These are phyloP conservation scores for Odontesthes bonariensis DNA, from an alignment of 2,113 vertebrate genomes.

Conservation along the genomic window DNA sequence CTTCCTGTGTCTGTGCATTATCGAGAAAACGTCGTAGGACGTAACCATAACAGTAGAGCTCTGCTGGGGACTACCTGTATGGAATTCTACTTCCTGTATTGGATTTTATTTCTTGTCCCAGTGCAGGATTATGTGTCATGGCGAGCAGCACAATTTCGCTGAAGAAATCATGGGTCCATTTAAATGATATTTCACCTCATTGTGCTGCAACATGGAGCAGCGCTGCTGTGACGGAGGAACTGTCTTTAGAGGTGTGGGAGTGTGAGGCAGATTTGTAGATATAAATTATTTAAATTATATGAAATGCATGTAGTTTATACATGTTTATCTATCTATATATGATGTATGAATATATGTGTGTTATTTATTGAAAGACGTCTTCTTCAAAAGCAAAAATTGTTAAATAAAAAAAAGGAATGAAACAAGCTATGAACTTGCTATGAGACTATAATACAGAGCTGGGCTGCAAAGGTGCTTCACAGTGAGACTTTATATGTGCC, in stretches of 20 bases:
- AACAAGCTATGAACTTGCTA: slow-evolving; percentile 66
- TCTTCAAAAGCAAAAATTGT: slow-evolving; percentile 66
- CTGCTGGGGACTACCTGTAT: slow-evolving; percentile 33
- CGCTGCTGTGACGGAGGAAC: slow-evolving; percentile 43
- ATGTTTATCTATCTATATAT: slow-evolving; percentile 90
- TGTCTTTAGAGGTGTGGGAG: slow-evolving; percentile 15
- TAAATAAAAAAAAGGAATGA: slow-evolving; percentile 80
- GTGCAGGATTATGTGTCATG: slow-evolving; percentile 23
- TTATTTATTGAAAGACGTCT: slow-evolving; percentile 96
- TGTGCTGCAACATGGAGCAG: slow-evolving; percentile 41
- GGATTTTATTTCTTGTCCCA: slow-evolving; percentile 54
- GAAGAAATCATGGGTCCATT: slow-evolving; percentile 57
- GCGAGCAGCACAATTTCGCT: slow-evolving; percentile 13
- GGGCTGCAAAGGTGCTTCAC: slow-evolving; percentile 82
- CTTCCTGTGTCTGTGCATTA: slow-evolving; percentile 95
- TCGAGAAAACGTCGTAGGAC: slow-evolving; percentile 94
- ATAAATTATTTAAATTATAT: slow-evolving; percentile 99
- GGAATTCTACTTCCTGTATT: slow-evolving; percentile 48
- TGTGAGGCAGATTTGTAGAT: slow-evolving; percentile 79
- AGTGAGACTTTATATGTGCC: slow-evolving; percentile 71
- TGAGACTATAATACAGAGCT: slow-evolving; percentile 65
- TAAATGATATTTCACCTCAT: slow-evolving; percentile 53
- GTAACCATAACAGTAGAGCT: slow-evolving; percentile 69
- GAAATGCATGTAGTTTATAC: slow-evolving; percentile 99
- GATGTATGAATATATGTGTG: slow-evolving; percentile 87